phyloP scores from a whole-genome alignment of 2,113 vertebrate genomes.

The Strix aluco region DNA sequence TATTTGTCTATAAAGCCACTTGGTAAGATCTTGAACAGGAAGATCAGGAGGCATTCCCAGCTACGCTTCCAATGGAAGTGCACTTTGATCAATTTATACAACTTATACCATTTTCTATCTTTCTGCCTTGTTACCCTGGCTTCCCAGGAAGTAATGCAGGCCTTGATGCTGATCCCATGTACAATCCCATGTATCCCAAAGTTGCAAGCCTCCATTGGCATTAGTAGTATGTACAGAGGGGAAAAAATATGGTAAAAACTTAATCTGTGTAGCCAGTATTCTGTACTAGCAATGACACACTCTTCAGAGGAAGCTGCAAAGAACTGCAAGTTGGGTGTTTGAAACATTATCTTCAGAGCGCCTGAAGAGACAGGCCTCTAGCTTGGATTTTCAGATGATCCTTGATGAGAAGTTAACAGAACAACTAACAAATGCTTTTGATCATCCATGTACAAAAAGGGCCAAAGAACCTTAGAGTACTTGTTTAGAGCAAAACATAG shows the following conservation, averaged over 20 bases:
- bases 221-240: background rate
- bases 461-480: background rate
- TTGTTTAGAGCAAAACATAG: background rate
- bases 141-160: background rate
- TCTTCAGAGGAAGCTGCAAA: background rate
- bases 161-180: background rate
- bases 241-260: rapidly evolving
- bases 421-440: background rate
- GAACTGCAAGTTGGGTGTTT: background rate
- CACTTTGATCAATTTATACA: background rate
- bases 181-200: background rate
- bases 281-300: background rate
- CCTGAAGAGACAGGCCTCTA: background rate
- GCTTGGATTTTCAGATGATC: background rate
- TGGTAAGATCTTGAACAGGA: background rate
- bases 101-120: background rate
- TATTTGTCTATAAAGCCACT: background rate
- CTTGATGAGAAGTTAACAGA: background rate
- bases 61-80: background rate
- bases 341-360: background rate
- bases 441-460: background rate
- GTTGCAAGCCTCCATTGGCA: background rate
- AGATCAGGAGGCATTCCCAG: background rate
- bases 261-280: background rate
- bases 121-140: background rate